Percentiles rank a stretch among this genome's conserved stretches.
phyloP scores from a whole-genome alignment of 2,113 vertebrate species.

The Copsychus sechellarum region DNA sequence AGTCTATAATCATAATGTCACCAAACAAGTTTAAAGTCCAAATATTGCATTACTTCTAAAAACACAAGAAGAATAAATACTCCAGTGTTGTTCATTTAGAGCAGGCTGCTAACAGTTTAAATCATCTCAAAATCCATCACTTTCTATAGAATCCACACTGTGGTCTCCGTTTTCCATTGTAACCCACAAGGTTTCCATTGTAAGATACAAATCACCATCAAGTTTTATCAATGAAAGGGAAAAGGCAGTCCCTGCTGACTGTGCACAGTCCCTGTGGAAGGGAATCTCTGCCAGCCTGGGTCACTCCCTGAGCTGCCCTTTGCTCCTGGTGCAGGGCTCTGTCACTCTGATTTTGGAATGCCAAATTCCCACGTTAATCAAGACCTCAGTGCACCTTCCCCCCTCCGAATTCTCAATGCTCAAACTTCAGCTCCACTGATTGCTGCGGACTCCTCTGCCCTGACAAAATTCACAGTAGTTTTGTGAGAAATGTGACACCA shows the following conservation, averaged over 20 bases:
- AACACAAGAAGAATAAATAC: background rate
- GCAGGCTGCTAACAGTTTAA: background rate
- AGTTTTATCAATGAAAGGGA: background rate
- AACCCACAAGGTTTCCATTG: background rate
- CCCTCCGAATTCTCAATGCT: background rate
- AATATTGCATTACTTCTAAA: background rate
- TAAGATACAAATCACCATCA: background rate
- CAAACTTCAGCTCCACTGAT: background rate
- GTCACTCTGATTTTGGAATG: background rate
- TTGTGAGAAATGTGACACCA: background rate
- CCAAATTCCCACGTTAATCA: background rate
- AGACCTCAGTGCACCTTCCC: background rate
- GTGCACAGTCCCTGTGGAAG: background rate
- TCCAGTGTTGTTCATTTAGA: background rate
- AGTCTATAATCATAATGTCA: background rate
- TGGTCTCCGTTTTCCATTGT: background rate
- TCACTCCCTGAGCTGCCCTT: no score
- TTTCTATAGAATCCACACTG: background rate
- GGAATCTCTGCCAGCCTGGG: background rate
- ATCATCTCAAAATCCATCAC: background rate
- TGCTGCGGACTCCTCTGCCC: background rate
- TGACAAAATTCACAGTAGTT: background rate
- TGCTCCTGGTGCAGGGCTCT: accelerated
- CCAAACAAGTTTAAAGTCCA: background rate
- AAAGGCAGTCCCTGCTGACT: background rate